phyloP scores from a whole-genome alignment of 2,113 vertebrate species.

The Kryptolebias marmoratus region DNA sequence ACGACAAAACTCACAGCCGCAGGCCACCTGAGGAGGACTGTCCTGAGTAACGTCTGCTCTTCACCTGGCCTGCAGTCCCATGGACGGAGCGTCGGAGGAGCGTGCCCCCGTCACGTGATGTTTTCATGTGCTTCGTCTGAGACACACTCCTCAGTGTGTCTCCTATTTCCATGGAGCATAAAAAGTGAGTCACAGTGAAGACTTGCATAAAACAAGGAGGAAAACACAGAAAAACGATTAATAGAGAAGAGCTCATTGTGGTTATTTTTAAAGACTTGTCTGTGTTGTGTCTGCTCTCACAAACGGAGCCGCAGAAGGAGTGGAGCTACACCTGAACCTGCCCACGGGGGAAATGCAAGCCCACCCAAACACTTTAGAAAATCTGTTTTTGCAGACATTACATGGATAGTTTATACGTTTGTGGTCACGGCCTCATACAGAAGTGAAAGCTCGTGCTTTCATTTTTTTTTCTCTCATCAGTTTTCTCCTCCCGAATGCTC shows the following conservation, averaged over 20 bases:
- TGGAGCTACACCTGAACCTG: constrained; percentile 48
- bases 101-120: constrained; percentile 37
- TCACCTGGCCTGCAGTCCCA: constrained; percentile 26
- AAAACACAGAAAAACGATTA: constrained; percentile 43
- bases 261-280: constrained; percentile 2
- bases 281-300: constrained; percentile 12
- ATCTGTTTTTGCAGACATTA: constrained; percentile 56
- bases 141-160: constrained; percentile 41
- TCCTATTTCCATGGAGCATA: constrained; percentile 22
- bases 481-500: background rate
- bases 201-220: constrained; percentile 27
- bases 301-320: constrained; percentile 7
- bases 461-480: constrained; percentile 2
- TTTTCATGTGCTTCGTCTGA: constrained; percentile 58
- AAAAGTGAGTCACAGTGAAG: constrained; percentile 30
- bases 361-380: constrained; percentile 26
- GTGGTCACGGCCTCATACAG: constrained; percentile 23
- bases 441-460: constrained; percentile 20
- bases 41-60: constrained; percentile 68
- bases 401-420: constrained; percentile 35
- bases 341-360: constrained; percentile 34
- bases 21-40: constrained; percentile 39
- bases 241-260: background rate
- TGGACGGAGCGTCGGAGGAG: constrained; percentile 10
- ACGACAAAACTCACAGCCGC: constrained; percentile 52